phyloP scores from a whole-genome alignment of 2,113 vertebrate genomes.

The Pelvicachromis taeniatus region DNA sequence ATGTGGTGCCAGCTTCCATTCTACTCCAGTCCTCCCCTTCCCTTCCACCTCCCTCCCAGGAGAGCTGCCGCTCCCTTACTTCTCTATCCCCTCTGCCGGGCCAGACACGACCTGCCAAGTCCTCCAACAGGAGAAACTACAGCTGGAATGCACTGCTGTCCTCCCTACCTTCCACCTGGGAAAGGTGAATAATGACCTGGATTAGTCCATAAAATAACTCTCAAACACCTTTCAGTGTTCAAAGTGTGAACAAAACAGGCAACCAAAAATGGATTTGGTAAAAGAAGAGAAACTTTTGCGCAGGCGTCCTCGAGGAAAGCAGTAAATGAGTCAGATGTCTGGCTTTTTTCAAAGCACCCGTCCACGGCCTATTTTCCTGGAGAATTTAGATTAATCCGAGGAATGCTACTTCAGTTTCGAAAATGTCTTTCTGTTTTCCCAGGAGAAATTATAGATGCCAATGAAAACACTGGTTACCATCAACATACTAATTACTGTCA shows the following conservation, averaged over 20 bases:
- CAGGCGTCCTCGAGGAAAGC: constrained; percentile 27
- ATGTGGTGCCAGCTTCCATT: constrained; percentile 94
- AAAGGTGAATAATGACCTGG: constrained; percentile 67
- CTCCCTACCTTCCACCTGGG: constrained; percentile 72
- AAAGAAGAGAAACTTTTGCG: constrained; percentile 38
- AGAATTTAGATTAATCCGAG: constrained; percentile 67
- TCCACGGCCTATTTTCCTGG: constrained; percentile 52
- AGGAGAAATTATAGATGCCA: constrained; percentile 53
- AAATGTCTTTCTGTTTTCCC: constrained; percentile 56
- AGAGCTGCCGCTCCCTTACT: constrained; percentile 70
- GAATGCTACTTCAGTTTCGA: constrained; percentile 58
- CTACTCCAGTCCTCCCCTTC: constrained; percentile 85
- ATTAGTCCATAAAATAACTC: constrained; percentile 65
- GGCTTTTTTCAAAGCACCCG: constrained; percentile 63
- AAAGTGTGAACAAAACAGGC: constrained; percentile 38
- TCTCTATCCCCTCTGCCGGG: constrained; percentile 70
- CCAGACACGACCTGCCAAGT: constrained; percentile 81
- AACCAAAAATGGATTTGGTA: constrained; percentile 47
- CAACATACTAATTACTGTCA: constrained; percentile 61
- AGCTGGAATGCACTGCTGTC: constrained; percentile 82
- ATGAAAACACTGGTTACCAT: constrained; percentile 61
- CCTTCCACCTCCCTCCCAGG: constrained; percentile 76
- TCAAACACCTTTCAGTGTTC: constrained; percentile 52
- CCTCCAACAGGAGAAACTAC: constrained; percentile 77
- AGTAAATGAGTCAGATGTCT: constrained; percentile 59